Conservation (phyloP, 2,797 vertebrate species). For the Fratercula arctica region DNA sequence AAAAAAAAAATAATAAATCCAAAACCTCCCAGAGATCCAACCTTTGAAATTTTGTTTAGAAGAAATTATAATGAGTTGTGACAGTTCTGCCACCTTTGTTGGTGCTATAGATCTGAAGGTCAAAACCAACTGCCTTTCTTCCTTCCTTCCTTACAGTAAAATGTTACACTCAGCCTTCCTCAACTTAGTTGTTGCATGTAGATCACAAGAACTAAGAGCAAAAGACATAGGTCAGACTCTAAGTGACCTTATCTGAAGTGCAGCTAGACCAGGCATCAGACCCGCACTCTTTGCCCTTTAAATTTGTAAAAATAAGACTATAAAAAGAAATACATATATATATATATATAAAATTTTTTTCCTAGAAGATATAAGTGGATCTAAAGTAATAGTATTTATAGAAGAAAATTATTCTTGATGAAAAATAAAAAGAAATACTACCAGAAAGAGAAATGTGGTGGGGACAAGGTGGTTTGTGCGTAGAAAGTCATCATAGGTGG, state of each 20-base stretch:
- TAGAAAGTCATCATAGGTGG: background rate
- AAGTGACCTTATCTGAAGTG: background rate
- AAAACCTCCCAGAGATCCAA: background rate
- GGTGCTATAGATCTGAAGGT: background rate
- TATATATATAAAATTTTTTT: background rate
- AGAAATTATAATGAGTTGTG: background rate
- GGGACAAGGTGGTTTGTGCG: background rate
- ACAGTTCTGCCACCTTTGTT: background rate
- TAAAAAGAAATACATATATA: background rate
- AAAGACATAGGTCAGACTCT: background rate
- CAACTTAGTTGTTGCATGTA: background rate
- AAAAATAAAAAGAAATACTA: background rate
- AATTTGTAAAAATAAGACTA: background rate
- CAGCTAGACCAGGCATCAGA: background rate
- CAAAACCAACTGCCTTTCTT: background rate
- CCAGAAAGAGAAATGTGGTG: background rate
- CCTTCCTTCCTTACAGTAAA: rapidly evolving
- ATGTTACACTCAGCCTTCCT: background rate
- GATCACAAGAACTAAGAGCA: background rate
- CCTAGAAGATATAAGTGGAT: background rate
- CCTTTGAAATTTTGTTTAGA: background rate
- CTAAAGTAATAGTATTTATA: background rate
- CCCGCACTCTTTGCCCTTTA: background rate
- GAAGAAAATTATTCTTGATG: background rate
- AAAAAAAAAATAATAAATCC: background rate